Conservation (phyloP, 2,797 vertebrate genomes). For the Acrossocheilus fasciatus region DNA sequence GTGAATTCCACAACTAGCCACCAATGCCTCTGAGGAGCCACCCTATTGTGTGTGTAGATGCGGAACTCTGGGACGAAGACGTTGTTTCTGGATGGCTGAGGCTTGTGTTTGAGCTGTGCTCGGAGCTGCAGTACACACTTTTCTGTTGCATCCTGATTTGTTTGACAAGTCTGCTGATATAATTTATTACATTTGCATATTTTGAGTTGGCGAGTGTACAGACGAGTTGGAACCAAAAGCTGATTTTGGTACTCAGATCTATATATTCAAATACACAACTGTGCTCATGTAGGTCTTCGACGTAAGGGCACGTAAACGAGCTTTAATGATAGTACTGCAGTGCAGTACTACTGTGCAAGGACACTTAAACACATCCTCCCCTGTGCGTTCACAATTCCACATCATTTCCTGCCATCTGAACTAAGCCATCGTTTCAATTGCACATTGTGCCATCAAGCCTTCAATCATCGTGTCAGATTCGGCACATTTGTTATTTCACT, state of each 20-base stretch:
- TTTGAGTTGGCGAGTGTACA: conserved; percentile 4
- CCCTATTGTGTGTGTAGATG: conserved; percentile 65
- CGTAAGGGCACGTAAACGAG: conserved; percentile 47
- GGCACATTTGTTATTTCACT: conserved; percentile 48
- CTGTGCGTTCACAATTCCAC: conserved; percentile 31
- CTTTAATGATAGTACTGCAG: conserved; percentile 56
- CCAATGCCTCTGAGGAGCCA: conserved; percentile 71
- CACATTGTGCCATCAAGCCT: conserved; percentile 47
- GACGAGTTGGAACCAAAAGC: conserved; percentile 26
- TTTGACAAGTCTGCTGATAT: conserved; percentile 50
- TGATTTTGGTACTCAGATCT: conserved; percentile 12
- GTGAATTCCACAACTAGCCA: conserved; percentile 89
- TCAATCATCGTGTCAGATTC: conserved; percentile 23
- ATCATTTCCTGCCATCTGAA: conserved; percentile 18
- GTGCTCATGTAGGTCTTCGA: conserved; percentile 46
- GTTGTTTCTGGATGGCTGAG: conserved; percentile 38
- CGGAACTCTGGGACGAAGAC: conserved; percentile 49
- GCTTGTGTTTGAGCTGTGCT: conserved; percentile 47
- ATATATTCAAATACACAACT: conserved; percentile 36
- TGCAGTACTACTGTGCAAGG: conserved; percentile 48
- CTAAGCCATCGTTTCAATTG: conserved; percentile 34
- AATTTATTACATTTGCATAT: conserved; percentile 58
- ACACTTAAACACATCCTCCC: conserved; percentile 22
- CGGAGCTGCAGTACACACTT: conserved; percentile 33
- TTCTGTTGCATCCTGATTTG: conserved; percentile 44